phyloP scores from a whole-genome alignment of 1,140 invertebrate species.

The Calliphora vicina region DNA sequence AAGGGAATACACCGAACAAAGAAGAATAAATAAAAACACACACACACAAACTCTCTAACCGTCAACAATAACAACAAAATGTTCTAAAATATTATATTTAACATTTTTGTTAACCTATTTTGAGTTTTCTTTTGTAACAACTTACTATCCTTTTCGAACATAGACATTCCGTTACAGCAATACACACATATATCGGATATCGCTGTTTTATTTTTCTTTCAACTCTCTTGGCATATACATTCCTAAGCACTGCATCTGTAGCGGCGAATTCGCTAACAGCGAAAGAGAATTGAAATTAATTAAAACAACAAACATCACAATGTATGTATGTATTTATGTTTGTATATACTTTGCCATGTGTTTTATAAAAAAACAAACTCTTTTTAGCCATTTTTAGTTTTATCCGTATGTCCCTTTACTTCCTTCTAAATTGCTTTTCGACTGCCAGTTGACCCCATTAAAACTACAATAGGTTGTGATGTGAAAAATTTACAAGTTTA shows the following conservation, averaged over 20 bases:
- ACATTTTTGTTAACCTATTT: neutral
- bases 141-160: neutral
- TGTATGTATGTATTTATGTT: too few relatives aligned
- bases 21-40: neutral
- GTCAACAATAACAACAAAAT: neutral
- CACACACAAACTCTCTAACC: too few relatives aligned
- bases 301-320: too few relatives aligned
- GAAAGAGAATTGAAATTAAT: neutral
- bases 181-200: too few relatives aligned
- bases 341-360: neutral
- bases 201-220: neutral
- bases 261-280: neutral
- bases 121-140: neutral
- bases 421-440: neutral
- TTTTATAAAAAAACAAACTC: neutral
- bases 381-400: neutral
- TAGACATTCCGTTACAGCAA: neutral
- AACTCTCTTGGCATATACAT: neutral
- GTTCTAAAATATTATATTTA: neutral
- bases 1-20: neutral
- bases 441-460: conserved; percentile 21
- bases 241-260: too few relatives aligned
- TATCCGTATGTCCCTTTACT: neutral
- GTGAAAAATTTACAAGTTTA: neutral
- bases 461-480: conserved; percentile 20